Conservation (phyloP, 2,797 vertebrate species). For the Pterois miles region DNA sequence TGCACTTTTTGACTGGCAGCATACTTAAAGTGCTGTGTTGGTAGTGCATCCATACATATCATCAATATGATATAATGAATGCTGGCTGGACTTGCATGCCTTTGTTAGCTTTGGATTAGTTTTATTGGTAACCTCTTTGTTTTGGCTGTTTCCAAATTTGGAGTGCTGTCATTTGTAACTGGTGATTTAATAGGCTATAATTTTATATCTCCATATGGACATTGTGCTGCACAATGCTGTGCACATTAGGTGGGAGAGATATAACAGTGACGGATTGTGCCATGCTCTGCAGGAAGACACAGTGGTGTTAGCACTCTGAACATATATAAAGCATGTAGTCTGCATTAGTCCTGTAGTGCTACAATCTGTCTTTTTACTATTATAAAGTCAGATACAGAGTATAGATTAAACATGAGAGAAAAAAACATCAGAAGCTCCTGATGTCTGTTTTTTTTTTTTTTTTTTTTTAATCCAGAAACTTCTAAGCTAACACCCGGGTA, state of each 20-base stretch:
- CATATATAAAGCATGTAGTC: background rate
- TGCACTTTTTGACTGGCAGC: background rate
- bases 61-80: background rate
- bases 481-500: background rate
- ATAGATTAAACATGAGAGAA: background rate
- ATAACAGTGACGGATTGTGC: background rate
- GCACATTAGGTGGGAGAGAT: background rate
- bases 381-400: background rate
- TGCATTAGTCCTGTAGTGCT: background rate
- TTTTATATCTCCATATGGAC: background rate
- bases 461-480: background rate
- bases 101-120: background rate
- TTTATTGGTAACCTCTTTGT: background rate
- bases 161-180: background rate
- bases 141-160: background rate
- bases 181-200: background rate
- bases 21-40: background rate
- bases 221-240: background rate
- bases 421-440: background rate
- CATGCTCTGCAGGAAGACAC: background rate
- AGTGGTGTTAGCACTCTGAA: background rate
- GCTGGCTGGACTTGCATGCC: background rate
- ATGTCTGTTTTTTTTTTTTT: background rate
- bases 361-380: background rate
- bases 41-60: background rate